Percentiles rank a stretch among this genome's conserved stretches.
These are phyloP conservation scores for Diogma glabrata DNA, from an alignment of 2,888 invertebrate genomes.

Conservation along the genomic window DNA sequence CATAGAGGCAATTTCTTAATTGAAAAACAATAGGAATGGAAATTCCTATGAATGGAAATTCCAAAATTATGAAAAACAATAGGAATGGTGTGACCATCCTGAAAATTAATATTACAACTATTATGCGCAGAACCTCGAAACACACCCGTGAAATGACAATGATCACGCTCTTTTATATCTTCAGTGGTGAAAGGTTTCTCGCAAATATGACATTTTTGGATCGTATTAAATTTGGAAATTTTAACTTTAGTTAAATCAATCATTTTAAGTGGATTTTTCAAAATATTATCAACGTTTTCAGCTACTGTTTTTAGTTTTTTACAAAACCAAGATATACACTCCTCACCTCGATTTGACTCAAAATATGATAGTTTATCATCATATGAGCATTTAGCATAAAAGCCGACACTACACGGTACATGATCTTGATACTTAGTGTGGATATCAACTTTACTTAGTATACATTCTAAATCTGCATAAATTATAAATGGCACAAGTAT, in stretches of 20 bases:
- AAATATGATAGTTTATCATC: conserved; percentile 16
- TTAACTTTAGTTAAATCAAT: background rate
- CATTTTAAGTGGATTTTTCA: background rate
- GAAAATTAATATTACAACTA: no score
- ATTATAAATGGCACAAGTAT: no score
- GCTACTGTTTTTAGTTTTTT: conserved; percentile 6
- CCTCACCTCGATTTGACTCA: conserved; percentile 10
- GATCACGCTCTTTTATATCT: conserved; percentile 16
- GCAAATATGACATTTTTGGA: conserved; percentile 16
- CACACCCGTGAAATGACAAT: no score
- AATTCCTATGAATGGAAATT: no score
- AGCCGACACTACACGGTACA: conserved; percentile 18
- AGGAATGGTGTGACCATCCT: no score
- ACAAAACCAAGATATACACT: conserved; percentile 11
- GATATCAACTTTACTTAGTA: no score
- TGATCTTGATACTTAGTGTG: conserved; percentile 15
- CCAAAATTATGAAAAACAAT: no score
- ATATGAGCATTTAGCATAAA: no score
- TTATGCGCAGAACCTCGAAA: no score
- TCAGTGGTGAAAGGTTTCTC: conserved; percentile 9
- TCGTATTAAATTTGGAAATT: background rate
- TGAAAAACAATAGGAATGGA: no score
- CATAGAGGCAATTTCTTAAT: no score
- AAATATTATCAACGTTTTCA: background rate
- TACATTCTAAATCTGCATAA: no score